These are phyloP conservation scores for Lepidochrysops patricia DNA, from an alignment of 2,888 invertebrate species.

Conservation along the genomic window DNA sequence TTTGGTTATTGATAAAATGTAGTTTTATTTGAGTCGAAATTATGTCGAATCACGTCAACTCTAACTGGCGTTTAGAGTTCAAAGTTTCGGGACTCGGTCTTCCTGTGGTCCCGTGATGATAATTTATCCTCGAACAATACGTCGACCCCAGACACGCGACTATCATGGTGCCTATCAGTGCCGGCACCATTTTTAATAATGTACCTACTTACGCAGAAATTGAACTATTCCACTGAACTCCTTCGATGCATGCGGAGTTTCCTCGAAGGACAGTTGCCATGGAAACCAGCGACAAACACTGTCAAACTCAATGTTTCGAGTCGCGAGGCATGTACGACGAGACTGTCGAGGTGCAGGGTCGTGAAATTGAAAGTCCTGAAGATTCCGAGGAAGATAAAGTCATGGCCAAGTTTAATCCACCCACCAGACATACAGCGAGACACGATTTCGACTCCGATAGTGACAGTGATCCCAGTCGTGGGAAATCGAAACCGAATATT, in stretches of 20 bases:
- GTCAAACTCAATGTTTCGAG: constrained; percentile 45
- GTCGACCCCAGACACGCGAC: constrained; percentile 29
- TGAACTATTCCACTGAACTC: neutral
- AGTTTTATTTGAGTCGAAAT: neutral
- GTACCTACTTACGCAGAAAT: constrained; percentile 9
- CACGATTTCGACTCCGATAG: constrained; percentile 66
- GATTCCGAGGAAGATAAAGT: constrained; percentile 45
- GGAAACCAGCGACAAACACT: constrained; percentile 65
- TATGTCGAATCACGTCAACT: too few species aligned
- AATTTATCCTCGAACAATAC: constrained; percentile 17
- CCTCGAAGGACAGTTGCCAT: constrained; percentile 43
- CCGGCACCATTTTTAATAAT: constrained; percentile 33
- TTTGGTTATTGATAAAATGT: neutral
- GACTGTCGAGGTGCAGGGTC: constrained; percentile 71
- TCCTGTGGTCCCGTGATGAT: constrained; percentile 13
- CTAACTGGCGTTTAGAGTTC: neutral
- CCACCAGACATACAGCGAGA: constrained; percentile 53
- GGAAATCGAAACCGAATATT: constrained; percentile 43
- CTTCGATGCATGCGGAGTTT: constrained; percentile 5
- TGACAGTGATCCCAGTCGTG: constrained; percentile 52
- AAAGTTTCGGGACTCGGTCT: neutral
- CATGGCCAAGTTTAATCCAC: constrained; percentile 66
- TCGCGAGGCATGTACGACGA: constrained; percentile 72
- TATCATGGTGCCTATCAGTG: constrained; percentile 29
- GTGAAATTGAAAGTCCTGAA: constrained; percentile 72